phyloP scores from a whole-genome alignment of 2,888 invertebrate species.

The Dyspetes luteomarginatus region DNA sequence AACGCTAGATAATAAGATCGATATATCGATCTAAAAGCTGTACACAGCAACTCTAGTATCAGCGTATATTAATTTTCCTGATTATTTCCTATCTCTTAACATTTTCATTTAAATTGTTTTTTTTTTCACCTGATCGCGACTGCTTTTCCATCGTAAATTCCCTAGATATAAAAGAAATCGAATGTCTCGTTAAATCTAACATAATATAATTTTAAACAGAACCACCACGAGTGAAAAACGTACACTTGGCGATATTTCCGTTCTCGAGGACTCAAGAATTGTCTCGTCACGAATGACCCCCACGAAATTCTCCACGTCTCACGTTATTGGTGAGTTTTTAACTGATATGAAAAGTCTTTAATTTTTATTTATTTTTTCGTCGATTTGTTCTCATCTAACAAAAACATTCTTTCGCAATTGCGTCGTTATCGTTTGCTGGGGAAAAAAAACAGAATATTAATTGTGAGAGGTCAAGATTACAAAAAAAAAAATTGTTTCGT shows the following conservation, averaged over 20 bases:
- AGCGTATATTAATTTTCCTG: neutral
- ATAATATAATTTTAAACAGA: slow-evolving; percentile 68
- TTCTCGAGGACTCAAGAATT: slow-evolving; percentile 85
- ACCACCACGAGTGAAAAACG: slow-evolving; percentile 84
- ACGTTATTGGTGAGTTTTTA: slow-evolving; percentile 84
- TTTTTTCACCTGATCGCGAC: neutral
- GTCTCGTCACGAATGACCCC: slow-evolving; percentile 91
- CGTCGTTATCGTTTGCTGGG: neutral
- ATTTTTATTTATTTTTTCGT: neutral
- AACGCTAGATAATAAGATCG: slow-evolving; percentile 6
- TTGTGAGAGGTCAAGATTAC: neutral
- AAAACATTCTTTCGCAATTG: neutral
- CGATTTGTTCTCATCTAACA: slow-evolving; percentile 12
- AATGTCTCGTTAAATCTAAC: neutral
- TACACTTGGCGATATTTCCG: slow-evolving; percentile 80
- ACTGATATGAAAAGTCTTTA: neutral
- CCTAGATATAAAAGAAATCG: neutral
- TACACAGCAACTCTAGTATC: too few relatives aligned
- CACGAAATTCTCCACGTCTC: slow-evolving; percentile 92
- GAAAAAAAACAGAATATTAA: slow-evolving; percentile 18
- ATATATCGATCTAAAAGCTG: slow-evolving; percentile 14
- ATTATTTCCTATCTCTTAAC: too few relatives aligned
- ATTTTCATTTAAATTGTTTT: too few relatives aligned
- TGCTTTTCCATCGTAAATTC: neutral
- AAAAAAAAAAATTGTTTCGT: slow-evolving; percentile 25